Base-by-base conservation (phyloP, 1,140 invertebrate species). In the Zaprionus camerounensis region DNA sequence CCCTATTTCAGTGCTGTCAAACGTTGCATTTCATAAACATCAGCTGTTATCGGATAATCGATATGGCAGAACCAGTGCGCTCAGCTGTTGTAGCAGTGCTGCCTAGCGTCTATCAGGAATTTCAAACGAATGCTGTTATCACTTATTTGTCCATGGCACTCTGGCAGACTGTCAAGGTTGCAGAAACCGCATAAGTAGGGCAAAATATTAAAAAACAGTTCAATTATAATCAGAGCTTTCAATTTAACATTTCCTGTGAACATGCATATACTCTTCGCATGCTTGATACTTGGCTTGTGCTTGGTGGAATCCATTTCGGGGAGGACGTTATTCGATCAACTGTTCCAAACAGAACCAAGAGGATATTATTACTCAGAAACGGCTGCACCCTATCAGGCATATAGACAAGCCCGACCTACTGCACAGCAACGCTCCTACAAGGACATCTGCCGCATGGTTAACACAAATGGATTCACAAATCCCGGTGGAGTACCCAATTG, bases 391-490 rank as follows among this genome's bases (percentile, higher is more conserved):
- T 61, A 74, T 13, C 58, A 62, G 26, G 63, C 22, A 1, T 36
- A 58, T 22, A 34, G 28, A n/a, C 31, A 31, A 22, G 17, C 3
- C 17, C n/a, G 31, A 2, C 26, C 26, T 2, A 56, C 26, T 34
- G 28, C 76, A 9, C 69, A 67, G 3, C 61, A 79, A 12, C 80
- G 82, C 1, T 81, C 82, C 3, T 91, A 91, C 46, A 90, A 91
- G 53, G 82, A 90, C n/a, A 91, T 91, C 20, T 91, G 90, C 15
- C 76, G 74, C 13, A 6, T 91, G 49, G 85, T 91, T 11, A 80
- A 91, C 41, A 71, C 69, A n/a, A 91, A 91, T 66, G 90, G 82
- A 6, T 91, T 91, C 9, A 71, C 76, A 5, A 91, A 91, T 76
- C 90, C 91, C 0, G 76, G 76, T 6, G 68, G 59, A 41, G 75